A percentile compares a stretch with the other conserved stretches of the same genome.
Conservation (phyloP, 2,113 vertebrate species). For the Thinocorus orbignyianus region DNA sequence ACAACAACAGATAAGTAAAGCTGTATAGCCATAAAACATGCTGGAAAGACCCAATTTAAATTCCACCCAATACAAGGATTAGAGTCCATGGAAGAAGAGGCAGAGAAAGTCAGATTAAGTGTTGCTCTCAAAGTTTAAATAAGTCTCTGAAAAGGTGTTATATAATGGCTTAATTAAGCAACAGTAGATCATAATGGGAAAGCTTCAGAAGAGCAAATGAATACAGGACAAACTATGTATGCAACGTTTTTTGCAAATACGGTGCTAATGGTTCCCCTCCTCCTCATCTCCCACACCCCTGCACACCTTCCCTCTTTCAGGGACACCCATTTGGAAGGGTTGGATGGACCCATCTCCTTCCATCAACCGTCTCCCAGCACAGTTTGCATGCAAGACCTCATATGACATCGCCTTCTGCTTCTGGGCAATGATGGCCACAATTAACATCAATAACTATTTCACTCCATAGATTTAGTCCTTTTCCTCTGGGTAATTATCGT, state of each 20-base stretch:
- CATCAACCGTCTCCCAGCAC: not conserved
- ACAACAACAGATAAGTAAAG: constrained; percentile 34
- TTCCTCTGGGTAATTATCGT: constrained; percentile 42
- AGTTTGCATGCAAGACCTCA: not conserved
- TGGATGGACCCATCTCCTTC: not conserved
- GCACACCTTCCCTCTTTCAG: not conserved
- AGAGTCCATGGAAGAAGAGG: not conserved
- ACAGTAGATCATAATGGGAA: not conserved
- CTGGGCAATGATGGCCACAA: not conserved
- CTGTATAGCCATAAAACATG: not conserved
- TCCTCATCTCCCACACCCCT: not conserved
- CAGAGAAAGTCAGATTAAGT: not conserved
- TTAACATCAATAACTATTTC: constrained; percentile 41
- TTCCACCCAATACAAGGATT: not conserved
- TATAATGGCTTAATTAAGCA: not conserved
- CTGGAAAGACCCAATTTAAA: constrained; percentile 3
- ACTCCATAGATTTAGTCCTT: constrained; percentile 16
- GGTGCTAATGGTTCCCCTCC: accelerated
- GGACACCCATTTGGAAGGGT: not conserved
- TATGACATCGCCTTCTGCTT: not conserved
- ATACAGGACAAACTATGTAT: not conserved
- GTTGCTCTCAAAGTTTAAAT: not conserved
- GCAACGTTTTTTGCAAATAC: not conserved
- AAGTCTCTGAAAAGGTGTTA: not conserved
- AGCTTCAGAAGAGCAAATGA: not conserved